A percentile compares a stretch with the other conserved stretches of the same genome.
Evolutionary conservation across 2,888 invertebrate species (phyloP).

Genomic region (Laspeyria flexula): DNA sequence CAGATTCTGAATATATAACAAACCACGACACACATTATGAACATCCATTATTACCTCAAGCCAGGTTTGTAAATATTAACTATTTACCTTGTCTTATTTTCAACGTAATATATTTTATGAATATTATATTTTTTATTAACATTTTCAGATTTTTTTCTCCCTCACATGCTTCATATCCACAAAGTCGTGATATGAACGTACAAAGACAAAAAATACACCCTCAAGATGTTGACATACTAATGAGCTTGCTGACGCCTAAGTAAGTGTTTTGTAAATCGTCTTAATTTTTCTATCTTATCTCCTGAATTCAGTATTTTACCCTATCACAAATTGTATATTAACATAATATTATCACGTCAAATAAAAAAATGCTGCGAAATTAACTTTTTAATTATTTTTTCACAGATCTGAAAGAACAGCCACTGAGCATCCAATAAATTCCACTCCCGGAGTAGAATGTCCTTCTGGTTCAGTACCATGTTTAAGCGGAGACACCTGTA

Average conservation of each 20-base stretch:
- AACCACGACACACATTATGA: constrained; percentile 28
- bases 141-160: constrained; percentile 49
- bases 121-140: constrained; percentile 4
- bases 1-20: constrained; percentile 40
- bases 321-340: no score
- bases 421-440: constrained; percentile 40
- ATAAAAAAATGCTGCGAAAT: no score
- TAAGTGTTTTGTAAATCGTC: constrained; percentile 44
- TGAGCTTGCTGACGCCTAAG: constrained; percentile 59
- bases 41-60: constrained; percentile 30
- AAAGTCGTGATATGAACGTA: constrained; percentile 52
- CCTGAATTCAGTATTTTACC: no score
- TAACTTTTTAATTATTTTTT: constrained; percentile 9
- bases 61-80: constrained; percentile 41
- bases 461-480: constrained; percentile 63
- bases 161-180: constrained; percentile 41
- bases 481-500: constrained; percentile 75
- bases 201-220: constrained; percentile 61
- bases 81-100: constrained; percentile 1
- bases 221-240: constrained; percentile 71
- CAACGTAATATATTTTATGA: constrained; percentile 11
- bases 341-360: no score
- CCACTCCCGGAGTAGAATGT: constrained; percentile 62
- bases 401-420: constrained; percentile 43
- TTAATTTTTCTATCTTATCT: background rate